phyloP scores from a whole-genome alignment of 2,113 vertebrate species.

The Pelecanoides urinatrix region DNA sequence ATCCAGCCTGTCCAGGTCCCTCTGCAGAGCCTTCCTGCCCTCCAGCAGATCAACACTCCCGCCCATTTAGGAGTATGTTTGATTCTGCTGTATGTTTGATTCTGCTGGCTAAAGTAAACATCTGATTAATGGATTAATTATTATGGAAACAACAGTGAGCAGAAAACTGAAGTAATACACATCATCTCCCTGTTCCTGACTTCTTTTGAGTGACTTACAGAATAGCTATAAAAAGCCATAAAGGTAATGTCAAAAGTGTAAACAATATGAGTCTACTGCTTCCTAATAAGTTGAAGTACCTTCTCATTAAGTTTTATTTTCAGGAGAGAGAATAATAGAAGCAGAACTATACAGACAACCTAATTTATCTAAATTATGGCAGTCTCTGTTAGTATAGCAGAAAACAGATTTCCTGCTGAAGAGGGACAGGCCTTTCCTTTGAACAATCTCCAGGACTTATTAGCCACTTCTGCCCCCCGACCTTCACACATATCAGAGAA shows the following conservation, averaged over 20 bases:
- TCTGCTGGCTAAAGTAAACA: neutral
- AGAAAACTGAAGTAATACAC: neutral
- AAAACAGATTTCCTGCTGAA: neutral
- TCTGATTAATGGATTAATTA: neutral
- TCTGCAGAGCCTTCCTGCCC: too few relatives aligned
- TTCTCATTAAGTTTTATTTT: neutral
- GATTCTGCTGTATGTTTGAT: neutral
- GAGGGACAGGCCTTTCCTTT: neutral
- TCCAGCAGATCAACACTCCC: too few relatives aligned
- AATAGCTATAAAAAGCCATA: neutral
- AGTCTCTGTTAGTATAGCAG: neutral
- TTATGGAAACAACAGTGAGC: neutral
- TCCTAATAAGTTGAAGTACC: neutral
- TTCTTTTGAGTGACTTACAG: neutral
- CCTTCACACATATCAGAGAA: neutral
- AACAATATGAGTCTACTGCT: neutral
- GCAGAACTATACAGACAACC: neutral
- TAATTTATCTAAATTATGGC: neutral
- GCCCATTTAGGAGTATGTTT: too few relatives aligned
- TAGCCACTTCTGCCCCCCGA: neutral
- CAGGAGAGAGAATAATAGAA: neutral
- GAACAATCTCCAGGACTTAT: neutral
- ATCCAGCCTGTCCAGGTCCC: too few relatives aligned
- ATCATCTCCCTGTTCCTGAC: neutral
- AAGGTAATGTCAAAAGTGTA: neutral